Evolutionary conservation across 2,888 invertebrate genomes (phyloP), one percentile per base, ranked within the genome.

Genomic region (Rhynchonema sp.): DNA sequence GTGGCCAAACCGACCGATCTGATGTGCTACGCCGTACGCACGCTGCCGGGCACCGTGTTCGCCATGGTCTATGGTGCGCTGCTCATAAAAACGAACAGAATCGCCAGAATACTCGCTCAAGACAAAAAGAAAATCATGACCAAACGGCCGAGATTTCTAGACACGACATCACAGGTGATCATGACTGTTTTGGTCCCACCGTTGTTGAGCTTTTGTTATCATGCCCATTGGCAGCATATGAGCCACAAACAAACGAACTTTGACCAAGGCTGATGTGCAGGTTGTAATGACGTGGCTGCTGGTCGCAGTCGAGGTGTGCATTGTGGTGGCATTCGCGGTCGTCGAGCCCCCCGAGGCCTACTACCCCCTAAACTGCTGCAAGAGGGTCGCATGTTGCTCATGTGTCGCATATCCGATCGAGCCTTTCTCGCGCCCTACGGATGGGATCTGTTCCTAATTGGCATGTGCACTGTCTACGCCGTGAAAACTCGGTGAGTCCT

Each of bases 21-120:
- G 0, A 85, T 84, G 26, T 86, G 92, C 74, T 81, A 87, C 66
- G 82, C 92, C 9, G 79, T 91, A 71, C 85, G 90, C 46, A 82
- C 90, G 64, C 85, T 94, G 75, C 85, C 90, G 0, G 91, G 90
- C 2, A 86, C 94, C 74, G 89, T 91, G 72, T 96, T 98, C 78
- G 88, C 92, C 0, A 86, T 96, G 56, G 90, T 98, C 52, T 96
- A 96, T 77, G 91, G 91, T 0, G 90, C 96, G 0, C 79, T 98
- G 30, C 80, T 96, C 59, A 96, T 96, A 57, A 96, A 96, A 80
- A 96, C 96, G 20, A 96, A 94, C 25, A 80, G 96, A 59, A 98
- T 98, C 64, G 85, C 92, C 0, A 79, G 96, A 56, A 96, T 96
- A 72, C 87, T 96, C 77, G 89, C 91, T 73, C 91, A 92, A n/a